phyloP scores from a whole-genome alignment of 92 coral and sea anemone species.

The Phymanthus crucifer region DNA sequence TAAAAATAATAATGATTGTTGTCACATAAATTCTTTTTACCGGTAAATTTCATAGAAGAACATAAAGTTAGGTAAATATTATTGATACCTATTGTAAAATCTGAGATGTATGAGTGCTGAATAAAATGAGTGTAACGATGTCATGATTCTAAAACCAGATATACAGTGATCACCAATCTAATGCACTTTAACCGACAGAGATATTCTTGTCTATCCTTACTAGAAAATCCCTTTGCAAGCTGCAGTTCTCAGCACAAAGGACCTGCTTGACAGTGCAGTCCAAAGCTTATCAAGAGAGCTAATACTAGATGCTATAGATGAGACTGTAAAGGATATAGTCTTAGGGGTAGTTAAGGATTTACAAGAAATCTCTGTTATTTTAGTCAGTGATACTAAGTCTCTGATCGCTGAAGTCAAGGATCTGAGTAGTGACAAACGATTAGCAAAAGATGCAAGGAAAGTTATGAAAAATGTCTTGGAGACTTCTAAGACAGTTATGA shows the following conservation, averaged over 20 bases:
- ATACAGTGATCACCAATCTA: too few species aligned
- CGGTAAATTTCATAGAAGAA: too few species aligned
- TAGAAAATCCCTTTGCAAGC: constrained; percentile 84
- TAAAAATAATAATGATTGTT: too few species aligned
- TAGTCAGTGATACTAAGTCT: constrained; percentile 71
- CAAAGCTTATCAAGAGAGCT: constrained; percentile 61
- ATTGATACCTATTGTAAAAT: too few species aligned
- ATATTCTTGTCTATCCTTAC: constrained; percentile 62
- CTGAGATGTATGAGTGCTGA: too few species aligned
- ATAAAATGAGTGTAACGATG: too few species aligned
- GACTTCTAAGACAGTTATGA: constrained; percentile 77
- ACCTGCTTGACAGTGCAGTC: constrained; percentile 57
- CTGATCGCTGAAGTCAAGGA: constrained; percentile 63
- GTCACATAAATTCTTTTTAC: too few species aligned
- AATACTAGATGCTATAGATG: constrained; percentile 57
- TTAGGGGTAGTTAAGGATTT: constrained; percentile 73
- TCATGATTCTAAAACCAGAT: too few species aligned
- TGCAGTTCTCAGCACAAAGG: constrained; percentile 65
- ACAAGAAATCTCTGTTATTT: constrained; percentile 74
- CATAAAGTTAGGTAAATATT: too few species aligned
- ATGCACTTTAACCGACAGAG: constrained; percentile 47
- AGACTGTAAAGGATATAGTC: constrained; percentile 64
- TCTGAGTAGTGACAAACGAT: constrained; percentile 53
- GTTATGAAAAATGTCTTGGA: constrained; percentile 63
- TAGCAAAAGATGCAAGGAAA: constrained; percentile 55